Evolutionary conservation across 1,140 invertebrate species (phyloP), one percentile per base, ranked within the genome.

Genomic region (Drosophila subobscura): DNA sequence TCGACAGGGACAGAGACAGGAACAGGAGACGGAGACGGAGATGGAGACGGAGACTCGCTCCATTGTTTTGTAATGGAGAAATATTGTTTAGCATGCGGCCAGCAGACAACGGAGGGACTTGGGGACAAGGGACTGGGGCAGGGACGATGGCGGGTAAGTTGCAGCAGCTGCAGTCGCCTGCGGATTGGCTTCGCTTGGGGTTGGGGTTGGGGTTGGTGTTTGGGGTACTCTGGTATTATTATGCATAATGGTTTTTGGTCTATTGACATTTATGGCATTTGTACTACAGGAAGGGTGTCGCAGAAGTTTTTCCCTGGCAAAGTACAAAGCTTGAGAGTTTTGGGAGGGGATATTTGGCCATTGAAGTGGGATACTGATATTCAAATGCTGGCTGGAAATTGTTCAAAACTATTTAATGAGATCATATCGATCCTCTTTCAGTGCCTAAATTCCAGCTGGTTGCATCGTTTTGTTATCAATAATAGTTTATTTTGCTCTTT

Each of bases 191-290:
- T n/a, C 20, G 54, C 14, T 44, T 14, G 61, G 55, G 68, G 33
- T 72, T 57, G 29, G 46, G 49, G 47, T 25, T 16, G 54, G 54
- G 55, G 3, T 12, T 10, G 8, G 3, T 8, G 29, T 10, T 33
- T 8, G 33, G 0, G 29, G 29, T 37, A 37, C 12, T 37, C 10
- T 12, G 10, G 52, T 49, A 52, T 72, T 84, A 84, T 85, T 84
- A 79, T 85, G 80, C 80, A 84, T 84, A 85, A 84, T 85, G 80
- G 63, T 84, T 84, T 84, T 79, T 79, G 80, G 80, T 85, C 80
- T 84, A 84, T 84, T 84, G 80, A 85, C 80, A 84, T 84, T 84
- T 84, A 84, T 84, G 80, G 67, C 80, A 77, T 51, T 79, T 54
- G 60, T 46, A 63, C 54, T 51, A 33, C 50, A 22, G 59, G 14